A percentile compares a stretch with the other conserved stretches of the same genome.
Conservation (phyloP, 64 coral and sea anemone genomes). For the Cladopsammia gracilis region DNA sequence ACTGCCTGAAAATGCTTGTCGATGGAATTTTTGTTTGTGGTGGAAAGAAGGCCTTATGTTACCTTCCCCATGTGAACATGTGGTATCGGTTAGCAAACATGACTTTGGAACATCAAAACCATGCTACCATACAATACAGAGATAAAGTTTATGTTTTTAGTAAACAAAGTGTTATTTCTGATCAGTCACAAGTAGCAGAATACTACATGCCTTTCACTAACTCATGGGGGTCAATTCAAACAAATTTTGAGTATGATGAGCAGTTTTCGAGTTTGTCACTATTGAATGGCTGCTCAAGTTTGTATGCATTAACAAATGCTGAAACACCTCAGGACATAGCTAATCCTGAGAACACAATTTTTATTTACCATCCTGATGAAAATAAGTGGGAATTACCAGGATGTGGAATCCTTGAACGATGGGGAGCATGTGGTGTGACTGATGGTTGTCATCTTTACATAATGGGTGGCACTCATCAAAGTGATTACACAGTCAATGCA, state of each 20-base stretch:
- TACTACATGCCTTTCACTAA: background rate
- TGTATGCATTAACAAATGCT: background rate
- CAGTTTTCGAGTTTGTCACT: background rate
- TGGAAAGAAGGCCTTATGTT: background rate
- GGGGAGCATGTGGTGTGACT: background rate
- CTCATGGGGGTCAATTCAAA: background rate
- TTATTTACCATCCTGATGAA: background rate
- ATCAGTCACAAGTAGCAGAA: background rate
- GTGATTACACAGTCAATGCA: too few species aligned
- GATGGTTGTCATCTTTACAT: background rate
- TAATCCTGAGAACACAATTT: background rate
- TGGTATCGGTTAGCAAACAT: background rate
- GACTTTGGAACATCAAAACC: background rate
- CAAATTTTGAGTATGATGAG: background rate
- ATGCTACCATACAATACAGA: background rate
- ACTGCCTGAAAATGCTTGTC: background rate
- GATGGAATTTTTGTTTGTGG: background rate
- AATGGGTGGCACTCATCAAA: background rate
- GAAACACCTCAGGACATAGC: background rate
- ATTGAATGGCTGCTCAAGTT: too few species aligned
- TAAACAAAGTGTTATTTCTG: background rate
- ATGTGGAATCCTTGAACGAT: background rate
- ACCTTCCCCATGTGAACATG: background rate
- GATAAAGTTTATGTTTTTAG: slow-evolving; percentile 2
- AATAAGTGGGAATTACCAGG: background rate